Percentiles rank a stretch among this genome's conserved stretches.
These are phyloP conservation scores for Lynx canadensis DNA, from an alignment of 2,113 vertebrate genomes.

Conservation along the genomic window DNA sequence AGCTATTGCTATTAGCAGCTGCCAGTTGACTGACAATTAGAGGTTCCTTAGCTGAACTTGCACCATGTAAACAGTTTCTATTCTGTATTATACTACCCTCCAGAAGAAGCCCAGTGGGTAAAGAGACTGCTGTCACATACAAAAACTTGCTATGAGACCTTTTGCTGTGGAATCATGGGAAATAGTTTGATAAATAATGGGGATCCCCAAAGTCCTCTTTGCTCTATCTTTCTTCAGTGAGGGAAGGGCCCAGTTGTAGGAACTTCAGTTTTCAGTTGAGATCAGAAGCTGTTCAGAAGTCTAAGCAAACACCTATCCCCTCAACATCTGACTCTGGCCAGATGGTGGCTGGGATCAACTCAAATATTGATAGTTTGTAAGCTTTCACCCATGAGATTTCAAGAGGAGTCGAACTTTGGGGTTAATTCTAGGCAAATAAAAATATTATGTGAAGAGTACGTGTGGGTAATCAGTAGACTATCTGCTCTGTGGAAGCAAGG, in stretches of 20 bases:
- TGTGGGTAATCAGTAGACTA: not conserved
- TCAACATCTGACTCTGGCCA: not conserved
- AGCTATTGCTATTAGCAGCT: conserved; percentile 14
- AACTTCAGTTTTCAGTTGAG: not conserved
- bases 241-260: not conserved
- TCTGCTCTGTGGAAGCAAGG: not conserved
- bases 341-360: not conserved
- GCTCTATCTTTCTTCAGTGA: not conserved
- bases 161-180: not conserved
- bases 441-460: not conserved
- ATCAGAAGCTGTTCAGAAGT: not conserved
- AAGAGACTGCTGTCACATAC: not conserved
- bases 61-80: not conserved
- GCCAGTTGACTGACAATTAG: conserved; percentile 10
- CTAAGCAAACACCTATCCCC: not conserved
- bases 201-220: not conserved
- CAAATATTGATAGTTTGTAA: not conserved
- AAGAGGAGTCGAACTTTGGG: not conserved
- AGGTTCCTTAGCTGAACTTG: not conserved
- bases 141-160: not conserved
- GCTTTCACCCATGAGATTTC: not conserved
- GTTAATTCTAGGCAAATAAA: conserved; percentile 52
- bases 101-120: not conserved
- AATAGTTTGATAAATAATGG: not conserved
- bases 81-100: not conserved